These are phyloP conservation scores for Melanocharis versteri DNA, from an alignment of 2,113 vertebrate species.

Conservation along the genomic window DNA sequence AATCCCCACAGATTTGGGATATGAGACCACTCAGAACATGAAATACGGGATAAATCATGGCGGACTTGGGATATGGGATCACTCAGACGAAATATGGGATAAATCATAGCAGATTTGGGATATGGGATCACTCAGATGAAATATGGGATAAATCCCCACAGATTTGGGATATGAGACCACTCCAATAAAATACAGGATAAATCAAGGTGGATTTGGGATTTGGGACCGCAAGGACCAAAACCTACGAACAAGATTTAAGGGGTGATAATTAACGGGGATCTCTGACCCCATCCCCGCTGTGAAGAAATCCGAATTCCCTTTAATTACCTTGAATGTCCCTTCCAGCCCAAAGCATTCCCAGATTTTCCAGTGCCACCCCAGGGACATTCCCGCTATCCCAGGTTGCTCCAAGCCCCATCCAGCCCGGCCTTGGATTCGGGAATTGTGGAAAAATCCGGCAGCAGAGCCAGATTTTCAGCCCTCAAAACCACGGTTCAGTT, in stretches of 20 bases:
- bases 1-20: background rate
- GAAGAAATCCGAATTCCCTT: background rate
- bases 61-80: background rate
- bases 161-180: background rate
- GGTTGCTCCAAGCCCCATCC: background rate
- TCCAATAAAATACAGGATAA: background rate
- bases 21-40: no score
- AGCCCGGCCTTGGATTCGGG: accelerated
- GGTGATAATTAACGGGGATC: background rate
- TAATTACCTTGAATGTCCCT: no score
- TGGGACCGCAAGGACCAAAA: background rate
- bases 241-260: no score
- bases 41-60: background rate
- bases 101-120: accelerated
- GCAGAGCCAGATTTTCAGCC: background rate
- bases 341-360: background rate
- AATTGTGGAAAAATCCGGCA: background rate
- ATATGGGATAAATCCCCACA: background rate
- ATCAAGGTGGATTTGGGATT: background rate
- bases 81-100: background rate
- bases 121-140: background rate
- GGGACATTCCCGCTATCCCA: background rate
- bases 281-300: accelerated
- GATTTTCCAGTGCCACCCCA: accelerated
- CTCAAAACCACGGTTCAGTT: background rate